Conservation (phyloP, 2,888 invertebrate genomes). For the Dynastes maya region DNA sequence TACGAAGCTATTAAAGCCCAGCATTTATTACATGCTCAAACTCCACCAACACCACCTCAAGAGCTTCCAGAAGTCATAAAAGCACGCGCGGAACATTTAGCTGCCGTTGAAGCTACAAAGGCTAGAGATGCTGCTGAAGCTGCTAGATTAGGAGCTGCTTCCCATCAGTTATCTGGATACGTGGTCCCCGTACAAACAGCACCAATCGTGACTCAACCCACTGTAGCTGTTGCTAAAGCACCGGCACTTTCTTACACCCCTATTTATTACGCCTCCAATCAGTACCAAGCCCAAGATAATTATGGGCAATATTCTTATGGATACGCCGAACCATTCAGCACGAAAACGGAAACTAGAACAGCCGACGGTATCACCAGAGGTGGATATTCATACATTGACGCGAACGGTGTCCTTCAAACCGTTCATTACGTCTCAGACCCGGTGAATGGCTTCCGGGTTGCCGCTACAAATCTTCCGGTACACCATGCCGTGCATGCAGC, state of each 20-base stretch:
- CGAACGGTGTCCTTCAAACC: slow-evolving; percentile 77
- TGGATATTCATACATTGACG: slow-evolving; percentile 81
- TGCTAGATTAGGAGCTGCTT: slow-evolving; percentile 59
- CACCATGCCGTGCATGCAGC: slow-evolving; percentile 54
- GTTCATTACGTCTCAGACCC: slow-evolving; percentile 78
- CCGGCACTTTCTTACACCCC: slow-evolving; percentile 53
- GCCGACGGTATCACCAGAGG: slow-evolving; percentile 78
- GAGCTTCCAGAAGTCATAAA: slow-evolving; percentile 66
- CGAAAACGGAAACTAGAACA: slow-evolving; percentile 76
- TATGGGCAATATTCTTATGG: slow-evolving; percentile 75
- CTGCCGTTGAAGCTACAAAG: slow-evolving; percentile 63
- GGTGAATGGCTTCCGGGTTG: slow-evolving; percentile 77
- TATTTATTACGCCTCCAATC: slow-evolving; percentile 55
- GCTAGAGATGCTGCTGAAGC: slow-evolving; percentile 61
- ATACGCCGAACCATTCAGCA: slow-evolving; percentile 77
- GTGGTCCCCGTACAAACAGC: slow-evolving; percentile 60
- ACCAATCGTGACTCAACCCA: slow-evolving; percentile 49
- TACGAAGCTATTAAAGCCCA: slow-evolving; percentile 55
- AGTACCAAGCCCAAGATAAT: slow-evolving; percentile 72
- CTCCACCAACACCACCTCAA: slow-evolving; percentile 67
- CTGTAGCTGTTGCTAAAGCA: slow-evolving; percentile 45
- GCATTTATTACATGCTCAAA: slow-evolving; percentile 48
- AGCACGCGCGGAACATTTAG: slow-evolving; percentile 65
- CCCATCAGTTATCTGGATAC: slow-evolving; percentile 59
- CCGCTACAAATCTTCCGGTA: slow-evolving; percentile 77